These are phyloP conservation scores for Dicerorhinus sumatrensis DNA, from an alignment of 2,113 vertebrate genomes.

Conservation along the genomic window DNA sequence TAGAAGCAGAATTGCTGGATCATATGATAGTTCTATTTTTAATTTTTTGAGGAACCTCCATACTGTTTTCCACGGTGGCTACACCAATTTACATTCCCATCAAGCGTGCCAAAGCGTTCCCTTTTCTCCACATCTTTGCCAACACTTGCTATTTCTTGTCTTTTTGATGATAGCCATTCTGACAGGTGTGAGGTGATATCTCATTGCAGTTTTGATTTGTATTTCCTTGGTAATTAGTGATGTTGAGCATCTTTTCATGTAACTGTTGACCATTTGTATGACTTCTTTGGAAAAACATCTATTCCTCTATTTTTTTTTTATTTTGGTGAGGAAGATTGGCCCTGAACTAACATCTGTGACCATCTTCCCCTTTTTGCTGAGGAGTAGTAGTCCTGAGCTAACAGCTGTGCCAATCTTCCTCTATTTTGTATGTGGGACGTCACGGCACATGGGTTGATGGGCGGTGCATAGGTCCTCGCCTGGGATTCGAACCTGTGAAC, in stretches of 20 bases:
- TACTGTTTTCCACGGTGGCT: not conserved
- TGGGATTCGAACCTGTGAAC: no score
- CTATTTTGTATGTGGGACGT: no score
- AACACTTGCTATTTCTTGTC: not conserved
- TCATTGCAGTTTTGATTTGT: not conserved
- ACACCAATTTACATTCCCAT: not conserved
- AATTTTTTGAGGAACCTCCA: not conserved
- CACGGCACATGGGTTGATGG: no score
- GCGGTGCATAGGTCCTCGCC: no score
- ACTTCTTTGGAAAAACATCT: not conserved
- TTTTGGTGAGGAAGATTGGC: no score
- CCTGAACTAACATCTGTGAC: no score
- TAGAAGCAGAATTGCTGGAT: not conserved
- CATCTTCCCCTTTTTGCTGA: no score
- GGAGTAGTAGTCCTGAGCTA: no score
- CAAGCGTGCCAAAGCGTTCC: not conserved
- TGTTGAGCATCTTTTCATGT: not conserved
- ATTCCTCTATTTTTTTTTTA: not conserved
- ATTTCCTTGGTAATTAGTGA: not conserved
- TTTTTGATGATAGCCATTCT: not conserved
- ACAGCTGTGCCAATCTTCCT: no score
- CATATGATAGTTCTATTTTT: not conserved
- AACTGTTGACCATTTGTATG: not conserved
- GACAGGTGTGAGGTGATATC: not conserved
- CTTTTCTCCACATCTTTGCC: not conserved